Evolutionary conservation across 2,888 invertebrate genomes (phyloP).

Genomic region (Ryuthela nishihirai): DNA sequence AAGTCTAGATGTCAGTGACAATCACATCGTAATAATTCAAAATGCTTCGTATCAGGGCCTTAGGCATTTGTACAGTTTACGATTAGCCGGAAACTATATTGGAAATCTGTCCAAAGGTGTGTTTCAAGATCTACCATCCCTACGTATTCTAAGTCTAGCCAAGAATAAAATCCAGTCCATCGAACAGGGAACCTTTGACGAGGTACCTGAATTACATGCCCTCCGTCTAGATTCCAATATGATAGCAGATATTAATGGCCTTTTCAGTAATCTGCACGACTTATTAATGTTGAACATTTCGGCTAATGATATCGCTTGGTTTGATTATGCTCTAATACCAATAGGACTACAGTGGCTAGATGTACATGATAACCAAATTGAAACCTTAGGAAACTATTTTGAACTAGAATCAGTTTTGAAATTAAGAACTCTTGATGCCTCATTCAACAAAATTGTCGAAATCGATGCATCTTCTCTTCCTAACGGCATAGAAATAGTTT

Average conservation of each 20-base stretch:
- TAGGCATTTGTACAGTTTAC: constrained; percentile 78
- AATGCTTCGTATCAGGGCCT: constrained; percentile 79
- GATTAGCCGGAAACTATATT: constrained; percentile 84
- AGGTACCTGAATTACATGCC: constrained; percentile 71
- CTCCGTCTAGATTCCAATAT: constrained; percentile 82
- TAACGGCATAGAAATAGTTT: constrained; percentile 74
- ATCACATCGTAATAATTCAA: constrained; percentile 74
- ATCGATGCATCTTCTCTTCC: constrained; percentile 70
- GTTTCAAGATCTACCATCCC: constrained; percentile 69
- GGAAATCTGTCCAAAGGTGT: constrained; percentile 75
- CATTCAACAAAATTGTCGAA: constrained; percentile 70
- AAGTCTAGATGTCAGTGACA: constrained; percentile 88
- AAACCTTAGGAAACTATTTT: constrained; percentile 75
- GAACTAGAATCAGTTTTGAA: constrained; percentile 74
- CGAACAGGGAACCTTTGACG: constrained; percentile 74
- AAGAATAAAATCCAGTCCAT: constrained; percentile 74
- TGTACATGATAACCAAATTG: constrained; percentile 79
- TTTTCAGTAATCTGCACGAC: constrained; percentile 77
- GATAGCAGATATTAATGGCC: constrained; percentile 72
- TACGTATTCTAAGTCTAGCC: constrained; percentile 73
- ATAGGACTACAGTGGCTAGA: constrained; percentile 82
- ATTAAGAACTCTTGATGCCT: constrained; percentile 82
- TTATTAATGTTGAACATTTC: constrained; percentile 87
- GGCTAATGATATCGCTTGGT: constrained; percentile 82
- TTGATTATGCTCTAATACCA: constrained; percentile 83